A percentile compares a stretch with the other conserved stretches of the same genome.
Conservation (phyloP, 2,113 vertebrate species). For the Suricata suricatta region DNA sequence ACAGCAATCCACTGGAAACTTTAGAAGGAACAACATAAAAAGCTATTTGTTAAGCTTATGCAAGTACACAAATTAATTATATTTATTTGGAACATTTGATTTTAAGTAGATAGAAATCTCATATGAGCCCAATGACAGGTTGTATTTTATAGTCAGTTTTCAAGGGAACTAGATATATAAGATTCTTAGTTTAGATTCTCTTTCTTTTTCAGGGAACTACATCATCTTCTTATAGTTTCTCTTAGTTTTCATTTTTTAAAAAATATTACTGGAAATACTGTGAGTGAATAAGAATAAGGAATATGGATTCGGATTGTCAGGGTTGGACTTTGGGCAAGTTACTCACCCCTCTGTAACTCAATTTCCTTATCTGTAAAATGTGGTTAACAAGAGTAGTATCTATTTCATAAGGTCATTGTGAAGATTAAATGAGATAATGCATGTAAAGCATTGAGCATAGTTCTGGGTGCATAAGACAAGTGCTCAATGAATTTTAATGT, state of each 20-base stretch:
- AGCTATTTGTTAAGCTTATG: neutral
- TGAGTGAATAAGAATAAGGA: neutral
- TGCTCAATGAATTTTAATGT: neutral
- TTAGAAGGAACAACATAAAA: neutral
- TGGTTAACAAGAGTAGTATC: neutral
- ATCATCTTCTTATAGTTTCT: neutral
- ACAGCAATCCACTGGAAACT: neutral
- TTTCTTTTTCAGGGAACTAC: neutral
- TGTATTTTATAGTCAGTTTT: neutral
- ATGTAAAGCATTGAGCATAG: neutral
- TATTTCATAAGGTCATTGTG: neutral
- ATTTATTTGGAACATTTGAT: neutral
- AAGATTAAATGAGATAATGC: neutral
- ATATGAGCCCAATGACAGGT: neutral
- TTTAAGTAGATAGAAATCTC: conserved; percentile 6
- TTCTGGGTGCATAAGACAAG: neutral
- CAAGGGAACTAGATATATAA: neutral
- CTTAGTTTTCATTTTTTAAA: neutral
- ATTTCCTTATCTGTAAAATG: neutral
- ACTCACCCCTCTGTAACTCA: neutral
- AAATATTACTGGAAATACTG: neutral
- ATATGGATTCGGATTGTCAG: neutral
- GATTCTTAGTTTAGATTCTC: neutral
- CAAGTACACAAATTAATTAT: neutral
- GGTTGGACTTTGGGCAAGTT: neutral